Evolutionary conservation across 2,113 vertebrate species (phyloP), one percentile per base, ranked within the genome.

Genomic region (Sisor rabdophorus): DNA sequence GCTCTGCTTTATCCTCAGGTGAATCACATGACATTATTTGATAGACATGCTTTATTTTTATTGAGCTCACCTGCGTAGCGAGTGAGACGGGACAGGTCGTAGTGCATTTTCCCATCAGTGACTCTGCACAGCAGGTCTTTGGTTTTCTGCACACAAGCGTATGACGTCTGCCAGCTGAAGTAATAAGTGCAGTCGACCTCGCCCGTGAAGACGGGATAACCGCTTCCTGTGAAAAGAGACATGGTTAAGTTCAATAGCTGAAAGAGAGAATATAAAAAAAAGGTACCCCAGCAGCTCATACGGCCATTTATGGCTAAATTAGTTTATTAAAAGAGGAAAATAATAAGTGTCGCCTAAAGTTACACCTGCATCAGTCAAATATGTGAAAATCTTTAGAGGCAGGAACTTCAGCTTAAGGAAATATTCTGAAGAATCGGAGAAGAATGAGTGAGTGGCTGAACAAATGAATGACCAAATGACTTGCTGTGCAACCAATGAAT

Each of bases 131-230:
- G 89, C 2, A 96, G 87, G 30, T 93, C 93, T 83, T 98, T 92
- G 73, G 92, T 94, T 88, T 97, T 94, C 64, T 94, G 92, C 78
- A 95, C 71, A 16, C 97, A 99, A 0, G 96, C 97, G 0, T 94
- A 91, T 7, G 89, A 87, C 0, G 96, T 98, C 69, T 94, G 89
- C 97, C 97, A 99, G 8, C 93, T 89, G 13, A 99, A 99, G 86
- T 94, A 96, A 82, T 98, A 99, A 0, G 96, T 96, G 84, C 97
- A 99, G 87, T 97, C 95, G 0, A 92, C 92, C 88, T 99, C 97
- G 2, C 93, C 95, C 0, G 89, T 84, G 54, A 96, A 99, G 9
- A 93, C 91, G 0, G 97, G 97, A 9, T 7, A 19, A 19, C 96
- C 96, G 63, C 72, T 91, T 0, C 93, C 95, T 83, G 64, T 13